phyloP scores from a whole-genome alignment of 1,140 invertebrate genomes.

The Drosophila funebris region DNA sequence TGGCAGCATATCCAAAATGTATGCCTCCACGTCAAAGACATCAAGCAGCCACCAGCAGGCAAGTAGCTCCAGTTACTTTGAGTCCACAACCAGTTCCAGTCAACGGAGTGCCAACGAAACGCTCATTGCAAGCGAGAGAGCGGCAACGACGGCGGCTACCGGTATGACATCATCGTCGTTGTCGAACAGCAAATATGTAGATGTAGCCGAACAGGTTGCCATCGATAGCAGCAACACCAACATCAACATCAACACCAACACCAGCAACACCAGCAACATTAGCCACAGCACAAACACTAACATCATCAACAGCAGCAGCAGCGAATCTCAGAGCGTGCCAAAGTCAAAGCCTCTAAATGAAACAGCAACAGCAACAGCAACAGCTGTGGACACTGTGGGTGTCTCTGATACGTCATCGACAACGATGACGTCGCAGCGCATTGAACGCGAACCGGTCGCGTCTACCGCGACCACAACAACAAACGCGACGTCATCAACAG shows the following conservation, averaged over 20 bases:
- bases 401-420: slow-evolving; percentile 52
- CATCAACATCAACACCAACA: slow-evolving; percentile 33
- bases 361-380: slow-evolving; percentile 20
- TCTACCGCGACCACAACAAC: slow-evolving; percentile 56
- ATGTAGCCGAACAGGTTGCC: slow-evolving; percentile 65
- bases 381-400: neutral
- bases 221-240: slow-evolving; percentile 40
- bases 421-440: slow-evolving; percentile 60
- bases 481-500: slow-evolving; percentile 55
- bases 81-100: slow-evolving; percentile 75
- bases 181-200: slow-evolving; percentile 53
- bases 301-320: slow-evolving; percentile 34
- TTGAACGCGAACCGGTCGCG: slow-evolving; percentile 60
- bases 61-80: slow-evolving; percentile 61
- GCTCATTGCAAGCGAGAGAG: slow-evolving; percentile 74
- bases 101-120: slow-evolving; percentile 62
- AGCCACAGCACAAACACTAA: slow-evolving; percentile 33
- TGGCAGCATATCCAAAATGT: slow-evolving; percentile 69
- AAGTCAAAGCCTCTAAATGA: slow-evolving; percentile 27
- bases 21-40: slow-evolving; percentile 55
- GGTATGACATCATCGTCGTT: slow-evolving; percentile 80
- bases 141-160: slow-evolving; percentile 56
- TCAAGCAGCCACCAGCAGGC: slow-evolving; percentile 50
- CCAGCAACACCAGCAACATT: slow-evolving; percentile 26
- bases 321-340: slow-evolving; percentile 78